Evolutionary conservation across 2,888 invertebrate genomes (phyloP), one percentile per base, ranked within the genome.

Genomic region (Ephialtes manifestator): DNA sequence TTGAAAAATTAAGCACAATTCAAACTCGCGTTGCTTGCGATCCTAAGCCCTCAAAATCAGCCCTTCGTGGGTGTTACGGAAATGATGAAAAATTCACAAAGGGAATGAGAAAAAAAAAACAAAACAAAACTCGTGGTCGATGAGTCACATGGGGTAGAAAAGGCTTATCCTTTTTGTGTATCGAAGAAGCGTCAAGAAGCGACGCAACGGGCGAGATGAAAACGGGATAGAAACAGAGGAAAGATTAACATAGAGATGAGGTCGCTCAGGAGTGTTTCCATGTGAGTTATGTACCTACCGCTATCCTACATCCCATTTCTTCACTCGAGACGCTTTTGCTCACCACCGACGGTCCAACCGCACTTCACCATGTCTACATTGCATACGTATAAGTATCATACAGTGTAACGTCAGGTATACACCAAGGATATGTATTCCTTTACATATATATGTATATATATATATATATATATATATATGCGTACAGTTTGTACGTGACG

Each of bases 231-330:
- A 82, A 76, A 83, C 89, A 77, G 88, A 84, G 85, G 83, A 76
- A 87, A 88, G 90, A 91, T 90, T 90, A 90, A 88, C 90, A 90
- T 90, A 91, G 90, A 91, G 91, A 91, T 86, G 91, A 90, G 91
- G 84, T 90, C 86, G 89, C 86, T 89, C 82, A 75, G 55, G 82
- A 87, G 87, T 87, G 88, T 89, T 90, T 88, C 87, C 88, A 81
- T 81, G 87, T 88, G 87, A 89, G 88, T 90, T 88, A 89, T 89
- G 88, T 87, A 88, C 86, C 74, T 53, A 68, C 67, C 74, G 78
- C 75, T 75, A 85, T 79, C 82, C 75, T 79, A 70, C 85, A 75
- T 85, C 65, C 79, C 78, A 63, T 75, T 81, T 53, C 20, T 63
- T 63, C 67, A 46, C 58, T 53, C 58, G 46, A 71, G 55, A 43